phyloP scores from a whole-genome alignment of 1,140 invertebrate species.

The Rhopalosiphum padi region DNA sequence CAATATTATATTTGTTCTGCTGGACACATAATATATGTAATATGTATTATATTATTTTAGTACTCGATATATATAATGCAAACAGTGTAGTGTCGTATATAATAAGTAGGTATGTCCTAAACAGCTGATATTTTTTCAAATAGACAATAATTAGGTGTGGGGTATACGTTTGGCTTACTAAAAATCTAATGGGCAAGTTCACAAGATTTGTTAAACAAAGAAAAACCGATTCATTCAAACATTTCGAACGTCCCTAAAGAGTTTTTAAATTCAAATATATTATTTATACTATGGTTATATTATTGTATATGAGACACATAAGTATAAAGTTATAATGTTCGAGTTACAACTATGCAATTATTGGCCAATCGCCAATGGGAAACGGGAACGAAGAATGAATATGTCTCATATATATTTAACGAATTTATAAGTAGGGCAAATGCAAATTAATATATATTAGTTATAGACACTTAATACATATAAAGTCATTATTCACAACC shows the following conservation, averaged over 20 bases:
- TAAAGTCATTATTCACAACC: background rate
- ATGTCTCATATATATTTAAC: conserved; percentile 3
- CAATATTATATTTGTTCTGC: background rate
- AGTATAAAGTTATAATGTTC: background rate
- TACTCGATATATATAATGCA: background rate
- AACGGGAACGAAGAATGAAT: background rate
- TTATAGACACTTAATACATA: background rate
- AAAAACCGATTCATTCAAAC: no score
- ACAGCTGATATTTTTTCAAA: background rate
- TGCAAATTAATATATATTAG: conserved; percentile 9
- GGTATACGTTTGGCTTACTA: background rate
- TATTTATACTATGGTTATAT: background rate
- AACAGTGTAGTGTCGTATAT: background rate
- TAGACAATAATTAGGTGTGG: background rate
- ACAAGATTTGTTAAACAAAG: background rate
- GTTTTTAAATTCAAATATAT: conserved; percentile 15
- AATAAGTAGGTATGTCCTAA: background rate
- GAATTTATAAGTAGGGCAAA: conserved; percentile 11
- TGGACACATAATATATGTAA: background rate
- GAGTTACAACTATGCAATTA: background rate
- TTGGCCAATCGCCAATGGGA: background rate
- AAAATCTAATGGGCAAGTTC: background rate
- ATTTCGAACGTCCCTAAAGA: background rate
- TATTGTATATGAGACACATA: background rate
- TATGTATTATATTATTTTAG: background rate